Evolutionary conservation across 1,140 invertebrate genomes (phyloP), one percentile per base, ranked within the genome.

Genomic region (Pseudobourletiella spinata): DNA sequence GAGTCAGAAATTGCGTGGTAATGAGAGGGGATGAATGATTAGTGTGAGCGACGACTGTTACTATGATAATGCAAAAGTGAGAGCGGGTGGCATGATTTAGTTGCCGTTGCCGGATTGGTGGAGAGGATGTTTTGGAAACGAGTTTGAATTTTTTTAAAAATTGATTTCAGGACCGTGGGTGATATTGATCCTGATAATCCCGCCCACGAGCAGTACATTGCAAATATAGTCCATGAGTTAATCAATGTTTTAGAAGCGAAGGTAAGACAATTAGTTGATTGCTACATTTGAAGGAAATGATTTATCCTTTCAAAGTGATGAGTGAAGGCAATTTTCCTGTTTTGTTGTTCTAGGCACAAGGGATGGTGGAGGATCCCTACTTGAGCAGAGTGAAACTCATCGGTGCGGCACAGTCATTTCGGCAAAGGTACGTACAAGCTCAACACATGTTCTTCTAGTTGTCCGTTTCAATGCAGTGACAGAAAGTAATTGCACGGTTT

Each of bases 241-340:
- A 82, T 92, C 43, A 79, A 83, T 70, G 87, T 92, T 76, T 77
- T 93, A 62, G 86, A 91, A 73, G 77, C 79, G 2, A 87, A 88
- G 76, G 85, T 85, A 1, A 81, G n/a, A n/a, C n/a, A n/a, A 81
- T 56, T 79, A 81, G n/a, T n/a, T n/a, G n/a, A n/a, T n/a, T n/a
- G n/a, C n/a, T n/a, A n/a, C n/a, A n/a, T n/a, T n/a, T n/a, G n/a
- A n/a, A n/a, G n/a, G n/a, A n/a, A n/a, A n/a, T n/a, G n/a, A n/a
- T n/a, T n/a, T n/a, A n/a, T n/a, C n/a, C n/a, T n/a, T n/a, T n/a
- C n/a, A n/a, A n/a, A n/a, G n/a, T n/a, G n/a, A n/a, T n/a, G n/a
- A n/a, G n/a, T n/a, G n/a, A n/a, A n/a, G 32, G 32, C n/a, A 39
- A 39, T 39, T 39, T 39, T 11, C n/a, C 8, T 39, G 32, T 39